Percentiles rank a stretch among this genome's conserved stretches.
Conservation (phyloP, 2,113 vertebrate species). For the Hypanus sabinus region DNA sequence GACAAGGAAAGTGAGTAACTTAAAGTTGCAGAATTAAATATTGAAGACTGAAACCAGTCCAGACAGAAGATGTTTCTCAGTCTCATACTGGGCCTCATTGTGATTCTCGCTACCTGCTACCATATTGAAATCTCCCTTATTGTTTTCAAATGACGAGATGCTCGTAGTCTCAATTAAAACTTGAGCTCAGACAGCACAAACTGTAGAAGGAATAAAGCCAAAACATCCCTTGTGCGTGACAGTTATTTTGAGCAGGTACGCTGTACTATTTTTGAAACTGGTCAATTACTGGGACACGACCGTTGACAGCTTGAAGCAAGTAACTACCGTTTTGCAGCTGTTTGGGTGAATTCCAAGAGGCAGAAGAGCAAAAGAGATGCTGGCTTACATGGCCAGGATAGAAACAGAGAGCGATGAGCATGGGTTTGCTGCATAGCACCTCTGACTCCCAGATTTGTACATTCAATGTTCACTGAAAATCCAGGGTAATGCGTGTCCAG, state of each 20-base stretch:
- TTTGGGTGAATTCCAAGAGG: background rate
- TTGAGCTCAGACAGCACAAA: background rate
- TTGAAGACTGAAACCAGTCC: no score
- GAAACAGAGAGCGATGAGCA: background rate
- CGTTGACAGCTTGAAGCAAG: background rate
- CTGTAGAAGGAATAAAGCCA: background rate
- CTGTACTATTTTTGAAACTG: background rate
- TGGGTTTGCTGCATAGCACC: no score
- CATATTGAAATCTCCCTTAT: background rate
- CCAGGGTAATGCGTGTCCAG: no score
- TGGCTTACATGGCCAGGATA: background rate
- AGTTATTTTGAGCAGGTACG: background rate
- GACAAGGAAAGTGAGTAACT: no score
- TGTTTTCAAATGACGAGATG: background rate
- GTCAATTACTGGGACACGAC: background rate
- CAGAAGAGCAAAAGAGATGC: background rate
- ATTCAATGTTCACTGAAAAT: no score
- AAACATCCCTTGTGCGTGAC: background rate
- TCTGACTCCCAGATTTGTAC: no score
- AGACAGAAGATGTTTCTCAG: no score
- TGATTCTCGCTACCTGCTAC: background rate
- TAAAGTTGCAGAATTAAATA: no score
- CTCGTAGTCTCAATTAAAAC: background rate
- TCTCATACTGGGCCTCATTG: no score
- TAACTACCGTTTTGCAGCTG: background rate